Conservation (phyloP, 2,113 vertebrate genomes). For the Tupaia tana region DNA sequence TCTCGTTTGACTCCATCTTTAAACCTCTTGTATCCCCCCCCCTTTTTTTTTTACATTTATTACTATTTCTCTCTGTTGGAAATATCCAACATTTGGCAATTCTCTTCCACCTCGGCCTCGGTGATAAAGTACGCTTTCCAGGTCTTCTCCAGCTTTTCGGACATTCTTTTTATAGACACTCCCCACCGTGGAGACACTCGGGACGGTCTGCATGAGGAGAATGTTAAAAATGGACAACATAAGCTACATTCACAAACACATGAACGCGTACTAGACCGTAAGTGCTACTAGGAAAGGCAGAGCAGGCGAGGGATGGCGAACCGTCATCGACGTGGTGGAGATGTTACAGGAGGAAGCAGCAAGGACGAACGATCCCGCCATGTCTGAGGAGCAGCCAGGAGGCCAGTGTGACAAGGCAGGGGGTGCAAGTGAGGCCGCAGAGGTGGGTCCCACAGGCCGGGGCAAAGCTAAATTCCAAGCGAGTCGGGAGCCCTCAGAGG, state of each 20-base stretch:
- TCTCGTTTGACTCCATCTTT: background rate
- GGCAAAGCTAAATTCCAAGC: background rate
- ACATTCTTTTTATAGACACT: background rate
- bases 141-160: background rate
- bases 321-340: background rate
- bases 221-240: background rate
- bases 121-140: background rate
- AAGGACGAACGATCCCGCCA: background rate
- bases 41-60: background rate
- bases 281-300: background rate
- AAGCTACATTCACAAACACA: background rate
- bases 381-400: background rate
- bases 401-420: background rate
- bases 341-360: background rate
- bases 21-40: background rate
- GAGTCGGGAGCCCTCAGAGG: background rate
- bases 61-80: background rate
- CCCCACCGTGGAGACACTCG: background rate
- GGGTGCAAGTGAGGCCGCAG: background rate
- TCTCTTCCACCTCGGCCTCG: background rate
- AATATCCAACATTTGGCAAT: background rate
- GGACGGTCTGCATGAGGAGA: background rate
- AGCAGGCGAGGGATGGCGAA: background rate
- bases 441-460: background rate
- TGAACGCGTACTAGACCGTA: background rate